Evolutionary conservation across 2,888 invertebrate species (phyloP), one percentile per base, ranked within the genome.

Genomic region (Melipona beecheii): DNA sequence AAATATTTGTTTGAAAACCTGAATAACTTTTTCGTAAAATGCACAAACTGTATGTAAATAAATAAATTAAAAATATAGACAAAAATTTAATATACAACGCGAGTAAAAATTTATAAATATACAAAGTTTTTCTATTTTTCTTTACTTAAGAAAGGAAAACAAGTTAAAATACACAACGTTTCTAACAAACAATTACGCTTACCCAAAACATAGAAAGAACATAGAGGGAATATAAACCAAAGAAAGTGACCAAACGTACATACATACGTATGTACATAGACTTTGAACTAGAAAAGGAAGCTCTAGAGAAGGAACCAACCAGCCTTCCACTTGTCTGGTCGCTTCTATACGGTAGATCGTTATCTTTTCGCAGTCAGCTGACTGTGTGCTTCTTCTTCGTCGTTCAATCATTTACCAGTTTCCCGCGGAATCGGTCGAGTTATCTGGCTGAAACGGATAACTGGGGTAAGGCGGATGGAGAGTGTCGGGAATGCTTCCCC

Each of bases 361-460:
- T 90, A 90, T 87, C 88, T 88, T 87, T 83, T 75, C 62, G 81
- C 78, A 77, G 52, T 74, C 52, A 74, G 76, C 73, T 78, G 87
- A 58, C 78, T 24, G n/a, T 73, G 75, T 78, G 78, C 60, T 75
- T 69, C 81, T 88, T 88, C 60, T 72, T 69, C 81, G 87, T 88
- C 87, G 86, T 86, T 90, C 89, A 83, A 90, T 90, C 86, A 89
- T 90, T 91, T 85, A 89, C 81, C 52, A 81, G 79, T 78, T 83
- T 78, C 65, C 43, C 71, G 43, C 75, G 72, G 74, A 78, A 79
- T 54, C 36, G 60, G 56, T 56, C 62, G 82, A 74, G 49, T 82
- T 54, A 66, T 49, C 56, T 69, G 31, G 54, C 19, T 52, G 75
- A 78, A 74, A 70, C 65, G 52, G 62, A 62, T 50, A 70, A 72